A percentile compares a stretch with the other conserved stretches of the same genome.
Conservation (phyloP, 2,888 invertebrate species). For the Erebia palarica region DNA sequence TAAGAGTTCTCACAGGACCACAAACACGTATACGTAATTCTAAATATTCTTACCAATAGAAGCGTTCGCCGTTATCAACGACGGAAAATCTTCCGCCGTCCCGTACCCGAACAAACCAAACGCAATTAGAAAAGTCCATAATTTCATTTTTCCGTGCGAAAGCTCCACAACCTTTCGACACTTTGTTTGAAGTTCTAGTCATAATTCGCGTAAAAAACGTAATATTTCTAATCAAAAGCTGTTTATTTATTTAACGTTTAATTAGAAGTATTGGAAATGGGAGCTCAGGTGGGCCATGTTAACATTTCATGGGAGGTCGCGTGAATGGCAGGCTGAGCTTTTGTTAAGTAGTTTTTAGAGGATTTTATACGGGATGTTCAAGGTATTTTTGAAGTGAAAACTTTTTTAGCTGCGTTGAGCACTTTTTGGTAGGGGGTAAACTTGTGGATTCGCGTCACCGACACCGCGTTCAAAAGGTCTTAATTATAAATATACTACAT, state of each 20-base stretch:
- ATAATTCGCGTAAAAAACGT: constrained; percentile 57
- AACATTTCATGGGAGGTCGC: constrained; percentile 57
- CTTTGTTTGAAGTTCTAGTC: constrained; percentile 50
- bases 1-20: no score
- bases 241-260: constrained; percentile 54
- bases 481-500: no score
- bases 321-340: constrained; percentile 38
- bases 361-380: constrained; percentile 42
- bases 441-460: no score
- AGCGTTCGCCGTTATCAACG: constrained; percentile 87
- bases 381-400: neutral
- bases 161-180: constrained; percentile 43
- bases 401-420: no score
- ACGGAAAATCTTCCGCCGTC: constrained; percentile 85
- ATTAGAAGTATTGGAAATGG: constrained; percentile 45
- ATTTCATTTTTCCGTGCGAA: constrained; percentile 55
- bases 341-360: constrained; percentile 37
- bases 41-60: constrained; percentile 68
- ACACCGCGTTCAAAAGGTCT: no score
- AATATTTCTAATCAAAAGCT: constrained; percentile 38
- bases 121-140: constrained; percentile 51
- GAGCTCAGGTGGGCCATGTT: constrained; percentile 58
- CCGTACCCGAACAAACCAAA: constrained; percentile 50
- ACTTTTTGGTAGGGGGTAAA: no score
- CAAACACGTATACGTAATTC: neutral